Conservation (phyloP, 2,113 vertebrate genomes). For the Uropsilus gracilis region DNA sequence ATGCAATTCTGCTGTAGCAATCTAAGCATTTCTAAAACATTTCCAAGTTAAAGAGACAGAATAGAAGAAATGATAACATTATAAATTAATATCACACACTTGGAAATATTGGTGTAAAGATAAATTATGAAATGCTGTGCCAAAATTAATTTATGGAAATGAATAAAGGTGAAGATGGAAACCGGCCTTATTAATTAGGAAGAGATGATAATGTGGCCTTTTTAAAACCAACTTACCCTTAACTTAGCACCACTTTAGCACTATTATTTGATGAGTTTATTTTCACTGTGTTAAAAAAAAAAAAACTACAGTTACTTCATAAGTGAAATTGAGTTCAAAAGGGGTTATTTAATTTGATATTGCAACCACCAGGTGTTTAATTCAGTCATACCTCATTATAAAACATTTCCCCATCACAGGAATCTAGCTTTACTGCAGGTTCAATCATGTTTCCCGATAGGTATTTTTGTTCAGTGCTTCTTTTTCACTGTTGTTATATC, state of each 20-base stretch:
- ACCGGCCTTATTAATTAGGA: conserved; percentile 39
- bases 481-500: conserved; percentile 40
- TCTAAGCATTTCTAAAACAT: background rate
- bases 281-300: conserved; percentile 19
- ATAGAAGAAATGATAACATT: background rate
- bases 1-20: background rate
- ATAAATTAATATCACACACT: background rate
- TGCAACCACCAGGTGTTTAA: conserved; percentile 78
- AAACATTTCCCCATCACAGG: conserved; percentile 57
- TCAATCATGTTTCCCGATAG: conserved; percentile 62
- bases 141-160: conserved; percentile 51
- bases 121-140: background rate
- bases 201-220: conserved; percentile 43
- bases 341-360: conserved; percentile 68
- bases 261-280: conserved; percentile 47
- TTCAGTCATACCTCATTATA: conserved; percentile 72
- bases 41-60: background rate
- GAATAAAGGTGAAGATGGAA: conserved; percentile 40
- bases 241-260: background rate
- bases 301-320: conserved; percentile 27
- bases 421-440: conserved; percentile 56
- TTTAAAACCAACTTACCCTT: background rate
- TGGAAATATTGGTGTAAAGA: background rate
- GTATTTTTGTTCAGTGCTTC: conserved; percentile 48
- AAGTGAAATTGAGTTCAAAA: conserved; percentile 74